phyloP scores from a whole-genome alignment of 2,113 vertebrate species.

The Apus apus region DNA sequence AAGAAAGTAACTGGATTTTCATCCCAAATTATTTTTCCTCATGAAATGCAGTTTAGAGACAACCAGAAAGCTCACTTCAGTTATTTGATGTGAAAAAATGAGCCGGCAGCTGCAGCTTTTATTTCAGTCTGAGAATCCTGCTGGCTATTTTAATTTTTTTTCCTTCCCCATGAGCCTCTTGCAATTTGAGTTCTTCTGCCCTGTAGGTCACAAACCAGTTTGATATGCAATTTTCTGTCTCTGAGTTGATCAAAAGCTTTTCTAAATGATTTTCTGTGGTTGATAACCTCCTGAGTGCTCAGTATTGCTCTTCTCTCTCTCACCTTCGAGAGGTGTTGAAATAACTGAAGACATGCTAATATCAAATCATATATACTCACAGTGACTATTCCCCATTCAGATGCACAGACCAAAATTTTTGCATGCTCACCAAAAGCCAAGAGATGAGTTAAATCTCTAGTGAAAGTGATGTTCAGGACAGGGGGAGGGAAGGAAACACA shows the following conservation, averaged over 20 bases:
- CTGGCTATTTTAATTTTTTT: background rate
- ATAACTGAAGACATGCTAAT: background rate
- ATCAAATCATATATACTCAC: background rate
- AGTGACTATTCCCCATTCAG: background rate
- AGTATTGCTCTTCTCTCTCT: background rate
- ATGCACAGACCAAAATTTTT: background rate
- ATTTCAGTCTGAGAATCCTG: constrained; percentile 14
- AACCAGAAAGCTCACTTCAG: background rate
- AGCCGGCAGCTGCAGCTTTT: background rate
- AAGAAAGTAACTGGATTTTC: background rate
- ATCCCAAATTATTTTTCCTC: background rate
- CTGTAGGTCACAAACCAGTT: background rate
- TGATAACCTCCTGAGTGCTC: background rate
- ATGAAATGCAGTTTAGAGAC: background rate
- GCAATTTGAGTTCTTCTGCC: constrained; percentile 17
- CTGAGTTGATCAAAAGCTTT: background rate
- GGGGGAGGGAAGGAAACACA: background rate
- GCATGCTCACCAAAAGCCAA: background rate
- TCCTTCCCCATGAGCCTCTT: background rate
- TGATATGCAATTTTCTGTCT: background rate
- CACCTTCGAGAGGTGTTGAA: background rate
- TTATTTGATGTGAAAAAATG: background rate
- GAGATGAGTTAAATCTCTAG: background rate
- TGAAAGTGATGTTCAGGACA: background rate
- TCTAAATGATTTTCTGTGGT: background rate